Evolutionary conservation across 2,888 invertebrate genomes (phyloP).

Genomic region (Oxyteleia sp.): DNA sequence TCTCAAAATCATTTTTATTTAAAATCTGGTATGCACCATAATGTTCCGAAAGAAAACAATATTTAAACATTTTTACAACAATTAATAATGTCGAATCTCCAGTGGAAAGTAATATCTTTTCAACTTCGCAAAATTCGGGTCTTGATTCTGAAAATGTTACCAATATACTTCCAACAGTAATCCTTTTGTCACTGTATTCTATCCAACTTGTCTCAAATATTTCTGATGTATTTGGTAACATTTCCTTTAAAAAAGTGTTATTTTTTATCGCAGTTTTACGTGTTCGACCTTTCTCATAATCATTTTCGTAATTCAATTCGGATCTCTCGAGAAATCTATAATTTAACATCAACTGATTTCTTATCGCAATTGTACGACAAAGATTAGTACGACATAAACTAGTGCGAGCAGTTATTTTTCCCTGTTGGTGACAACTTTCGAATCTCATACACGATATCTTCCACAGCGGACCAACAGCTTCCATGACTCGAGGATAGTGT

Average conservation of each 20-base stretch:
- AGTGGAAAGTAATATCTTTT: background rate
- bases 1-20: slow-evolving; percentile 3
- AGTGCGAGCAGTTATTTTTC: slow-evolving; percentile 56
- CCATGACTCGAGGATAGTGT: slow-evolving; percentile 69
- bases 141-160: slow-evolving; percentile 4
- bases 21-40: background rate
- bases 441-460: slow-evolving; percentile 71
- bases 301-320: background rate
- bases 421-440: slow-evolving; percentile 68
- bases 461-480: slow-evolving; percentile 67
- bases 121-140: background rate
- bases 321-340: slow-evolving; percentile 18
- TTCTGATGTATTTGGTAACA: slow-evolving; percentile 12
- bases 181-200: slow-evolving; percentile 8
- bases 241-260: slow-evolving; percentile 9
- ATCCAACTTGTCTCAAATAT: slow-evolving; percentile 11
- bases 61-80: background rate
- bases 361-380: slow-evolving; percentile 40
- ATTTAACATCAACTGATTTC: slow-evolving; percentile 41
- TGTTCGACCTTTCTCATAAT: slow-evolving; percentile 3
- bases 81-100: background rate
- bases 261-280: slow-evolving; percentile 1
- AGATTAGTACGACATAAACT: slow-evolving; percentile 61
- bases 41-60: slow-evolving; percentile 6
- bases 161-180: slow-evolving; percentile 7